Evolutionary conservation across 2,797 vertebrate genomes (phyloP).

Genomic region (Steatocranus sp.): DNA sequence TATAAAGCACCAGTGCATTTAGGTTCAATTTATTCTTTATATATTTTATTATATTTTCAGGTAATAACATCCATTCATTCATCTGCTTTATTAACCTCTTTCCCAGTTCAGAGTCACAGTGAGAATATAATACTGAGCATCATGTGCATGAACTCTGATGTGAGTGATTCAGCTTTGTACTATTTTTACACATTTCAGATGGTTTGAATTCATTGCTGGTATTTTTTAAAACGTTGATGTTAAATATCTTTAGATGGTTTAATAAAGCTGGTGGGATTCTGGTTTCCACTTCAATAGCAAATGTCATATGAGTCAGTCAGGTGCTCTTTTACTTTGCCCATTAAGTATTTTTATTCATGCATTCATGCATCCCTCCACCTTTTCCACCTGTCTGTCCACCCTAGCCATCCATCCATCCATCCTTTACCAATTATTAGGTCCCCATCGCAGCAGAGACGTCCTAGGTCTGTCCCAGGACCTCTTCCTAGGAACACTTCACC

Average conservation of each 20-base stretch:
- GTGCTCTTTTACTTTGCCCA: fast-evolving
- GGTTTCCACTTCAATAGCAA: neutral
- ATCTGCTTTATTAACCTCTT: fast-evolving
- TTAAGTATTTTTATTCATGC: neutral
- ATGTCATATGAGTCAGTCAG: fast-evolving
- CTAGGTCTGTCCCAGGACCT: fast-evolving
- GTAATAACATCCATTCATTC: fast-evolving
- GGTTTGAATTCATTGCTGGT: neutral
- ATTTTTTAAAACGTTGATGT: neutral
- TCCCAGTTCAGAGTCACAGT: neutral
- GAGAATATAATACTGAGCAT: neutral
- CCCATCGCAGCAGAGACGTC: fast-evolving
- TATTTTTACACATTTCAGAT: fast-evolving
- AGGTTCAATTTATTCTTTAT: fast-evolving
- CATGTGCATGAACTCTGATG: fast-evolving
- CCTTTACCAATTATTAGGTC: neutral
- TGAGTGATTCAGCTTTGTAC: neutral
- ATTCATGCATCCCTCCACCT: neutral
- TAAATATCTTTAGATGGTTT: neutral
- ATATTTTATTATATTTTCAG: neutral
- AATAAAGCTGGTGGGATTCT: neutral
- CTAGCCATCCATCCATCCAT: neutral
- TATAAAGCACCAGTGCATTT: neutral
- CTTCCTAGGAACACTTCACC: neutral
- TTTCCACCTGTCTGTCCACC: neutral